A percentile compares a stretch with the other conserved stretches of the same genome.
These are phyloP conservation scores for Hephaestus fuliginosus DNA, from an alignment of 2,797 vertebrate species.

Conservation along the genomic window DNA sequence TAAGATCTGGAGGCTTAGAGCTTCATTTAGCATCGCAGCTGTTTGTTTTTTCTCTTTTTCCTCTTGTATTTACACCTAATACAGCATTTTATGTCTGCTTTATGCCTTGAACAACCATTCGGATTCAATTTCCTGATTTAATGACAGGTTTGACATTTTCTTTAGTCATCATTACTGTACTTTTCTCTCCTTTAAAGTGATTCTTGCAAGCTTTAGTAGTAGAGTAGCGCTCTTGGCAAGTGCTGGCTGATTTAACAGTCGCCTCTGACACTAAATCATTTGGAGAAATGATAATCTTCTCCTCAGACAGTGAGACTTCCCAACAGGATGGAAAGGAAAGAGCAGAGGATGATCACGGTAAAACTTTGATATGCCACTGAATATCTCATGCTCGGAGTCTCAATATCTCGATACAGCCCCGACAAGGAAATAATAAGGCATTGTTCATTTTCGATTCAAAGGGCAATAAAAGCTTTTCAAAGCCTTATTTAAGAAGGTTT, in stretches of 20 bases:
- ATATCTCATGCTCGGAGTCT: conserved; percentile 26
- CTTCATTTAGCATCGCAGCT: neutral
- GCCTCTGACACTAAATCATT: conserved; percentile 4
- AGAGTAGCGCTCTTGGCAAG: neutral
- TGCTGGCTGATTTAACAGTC: neutral
- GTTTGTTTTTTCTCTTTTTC: neutral
- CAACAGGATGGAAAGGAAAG: neutral
- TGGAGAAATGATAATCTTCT: neutral
- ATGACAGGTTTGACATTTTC: neutral
- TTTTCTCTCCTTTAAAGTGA: conserved; percentile 3
- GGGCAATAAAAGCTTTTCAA: conserved; percentile 44
- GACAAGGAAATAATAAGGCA: conserved; percentile 24
- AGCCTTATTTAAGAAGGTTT: conserved; percentile 32
- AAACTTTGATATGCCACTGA: neutral
- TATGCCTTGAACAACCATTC: neutral
- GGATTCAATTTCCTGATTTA: neutral
- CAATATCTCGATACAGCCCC: conserved; percentile 30
- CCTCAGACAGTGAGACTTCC: neutral
- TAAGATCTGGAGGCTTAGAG: neutral
- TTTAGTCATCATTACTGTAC: conserved; percentile 10
- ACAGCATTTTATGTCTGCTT: neutral
- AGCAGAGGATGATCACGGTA: conserved; percentile 1
- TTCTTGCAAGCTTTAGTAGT: neutral
- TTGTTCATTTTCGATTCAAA: conserved; percentile 45
- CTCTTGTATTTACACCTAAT: neutral